Conservation (phyloP, 2,888 invertebrate genomes). For the Frankliniella intonsa region DNA sequence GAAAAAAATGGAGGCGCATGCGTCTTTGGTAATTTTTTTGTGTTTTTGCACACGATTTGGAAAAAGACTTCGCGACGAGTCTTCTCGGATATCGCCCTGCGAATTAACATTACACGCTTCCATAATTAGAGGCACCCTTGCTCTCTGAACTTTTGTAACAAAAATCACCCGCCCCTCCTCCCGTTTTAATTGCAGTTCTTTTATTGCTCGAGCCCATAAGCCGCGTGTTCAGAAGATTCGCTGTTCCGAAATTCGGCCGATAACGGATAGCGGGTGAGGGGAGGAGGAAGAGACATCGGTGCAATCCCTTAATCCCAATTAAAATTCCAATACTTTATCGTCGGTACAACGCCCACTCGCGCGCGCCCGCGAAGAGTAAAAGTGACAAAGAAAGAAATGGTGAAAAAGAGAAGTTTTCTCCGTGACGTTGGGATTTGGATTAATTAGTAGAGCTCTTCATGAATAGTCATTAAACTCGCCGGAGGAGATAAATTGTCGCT, state of each 20-base stretch:
- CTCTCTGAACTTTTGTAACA: no score
- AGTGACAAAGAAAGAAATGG: not conserved
- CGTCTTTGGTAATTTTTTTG: no score
- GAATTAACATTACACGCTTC: no score
- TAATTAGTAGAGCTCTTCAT: constrained; percentile 16
- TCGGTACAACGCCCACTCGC: not conserved
- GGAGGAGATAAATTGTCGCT: not conserved
- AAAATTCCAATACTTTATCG: constrained; percentile 15
- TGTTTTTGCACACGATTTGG: no score
- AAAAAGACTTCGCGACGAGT: no score
- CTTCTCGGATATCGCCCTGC: no score
- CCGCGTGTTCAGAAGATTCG: no score
- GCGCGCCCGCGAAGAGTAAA: not conserved
- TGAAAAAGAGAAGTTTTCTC: not conserved
- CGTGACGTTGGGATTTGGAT: constrained; percentile 18
- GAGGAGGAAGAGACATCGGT: not conserved
- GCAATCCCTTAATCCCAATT: not conserved
- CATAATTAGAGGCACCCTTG: no score
- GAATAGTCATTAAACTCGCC: constrained; percentile 12
- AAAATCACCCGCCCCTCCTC: no score
- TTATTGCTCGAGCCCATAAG: no score
- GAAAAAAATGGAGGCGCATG: no score
- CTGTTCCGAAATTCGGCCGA: not conserved
- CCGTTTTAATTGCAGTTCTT: no score
- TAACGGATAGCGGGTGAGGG: not conserved